A percentile compares a stretch with the other conserved stretches of the same genome.
Conservation (phyloP, 2,797 vertebrate genomes). For the Peromyscus eremicus region DNA sequence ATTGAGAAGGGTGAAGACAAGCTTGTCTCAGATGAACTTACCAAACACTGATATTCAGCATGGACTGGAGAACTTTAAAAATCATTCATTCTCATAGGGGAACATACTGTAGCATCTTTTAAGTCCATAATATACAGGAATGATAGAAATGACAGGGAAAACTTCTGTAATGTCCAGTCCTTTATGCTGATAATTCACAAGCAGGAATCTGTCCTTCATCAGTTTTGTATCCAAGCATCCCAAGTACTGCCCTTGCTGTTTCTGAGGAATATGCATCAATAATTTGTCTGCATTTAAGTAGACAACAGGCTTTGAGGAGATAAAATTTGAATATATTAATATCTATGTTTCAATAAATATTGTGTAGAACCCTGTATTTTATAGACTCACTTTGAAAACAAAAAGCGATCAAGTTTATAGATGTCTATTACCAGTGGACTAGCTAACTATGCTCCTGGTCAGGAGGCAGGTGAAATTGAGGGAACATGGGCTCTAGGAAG, state of each 20-base stretch:
- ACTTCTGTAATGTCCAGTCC: constrained; percentile 25
- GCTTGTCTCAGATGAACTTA: background rate
- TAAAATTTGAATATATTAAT: background rate
- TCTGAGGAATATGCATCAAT: background rate
- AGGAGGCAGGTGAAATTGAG: background rate
- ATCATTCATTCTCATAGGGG: background rate
- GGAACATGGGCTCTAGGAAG: background rate
- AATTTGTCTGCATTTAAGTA: constrained; percentile 14
- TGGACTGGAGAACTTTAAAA: background rate
- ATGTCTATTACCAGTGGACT: background rate
- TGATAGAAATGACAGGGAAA: constrained; percentile 18
- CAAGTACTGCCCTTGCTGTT: background rate
- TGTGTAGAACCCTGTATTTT: background rate
- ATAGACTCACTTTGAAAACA: background rate
- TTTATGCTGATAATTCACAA: constrained; percentile 32
- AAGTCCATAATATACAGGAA: background rate
- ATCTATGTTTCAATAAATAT: background rate
- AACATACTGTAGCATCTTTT: background rate
- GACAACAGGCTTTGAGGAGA: background rate
- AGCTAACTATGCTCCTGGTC: background rate
- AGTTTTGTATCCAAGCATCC: background rate
- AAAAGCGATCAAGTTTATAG: background rate
- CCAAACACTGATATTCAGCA: background rate
- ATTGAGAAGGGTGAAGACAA: background rate
- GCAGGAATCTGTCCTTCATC: background rate